Evolutionary conservation across 2,113 vertebrate species (phyloP), one percentile per base, ranked within the genome.

Genomic region (Ophthalmotilapia sp.): DNA sequence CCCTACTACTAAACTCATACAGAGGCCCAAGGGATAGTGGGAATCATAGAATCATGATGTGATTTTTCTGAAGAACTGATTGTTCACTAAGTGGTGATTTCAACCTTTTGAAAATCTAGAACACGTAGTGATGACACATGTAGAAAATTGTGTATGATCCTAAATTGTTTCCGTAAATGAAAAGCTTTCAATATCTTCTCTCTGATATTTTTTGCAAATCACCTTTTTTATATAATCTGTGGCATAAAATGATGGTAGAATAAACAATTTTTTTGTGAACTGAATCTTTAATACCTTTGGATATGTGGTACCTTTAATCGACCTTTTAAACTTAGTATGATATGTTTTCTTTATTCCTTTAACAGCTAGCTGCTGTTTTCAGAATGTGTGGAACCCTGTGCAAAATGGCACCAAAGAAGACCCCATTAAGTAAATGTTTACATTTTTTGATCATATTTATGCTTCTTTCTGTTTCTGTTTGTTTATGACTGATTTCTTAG

Each of bases 341-440:
- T 21, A 21, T 54, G 51, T 54, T 54, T 23, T 23, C 54, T 23
- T 56, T 56, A 23, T 56, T 26, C 12, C 6, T 56, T 26, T 56
- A 56, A 47, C 7, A 5, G 9, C 5, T 7, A 14, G 0, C 6
- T 1, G 0, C 1, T 51, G 45, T 23, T 58, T 90, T 53, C 0
- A 2, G 1, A 0, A 47, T 1, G 1, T 56, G 5, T 26, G 6
- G 13, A 1, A 1, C 1, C 7, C 42, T 36, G 4, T 88, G 9
- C 1, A 11, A 2, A 9, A 2, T 1, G 23, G 49, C 42, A 33
- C 1, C 3, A 0, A 0, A 8, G 0, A 1, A 1, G 2, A 11
- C 3, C 2, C 33, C 23, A 21, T 81, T 1, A 0, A 19, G 91
- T 92, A 85, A 89, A n/a, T 6, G 40, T 60, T 75, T 47, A 7